Base-by-base conservation (phyloP, 1,140 invertebrate genomes). In the Drosophila tsacasi region DNA sequence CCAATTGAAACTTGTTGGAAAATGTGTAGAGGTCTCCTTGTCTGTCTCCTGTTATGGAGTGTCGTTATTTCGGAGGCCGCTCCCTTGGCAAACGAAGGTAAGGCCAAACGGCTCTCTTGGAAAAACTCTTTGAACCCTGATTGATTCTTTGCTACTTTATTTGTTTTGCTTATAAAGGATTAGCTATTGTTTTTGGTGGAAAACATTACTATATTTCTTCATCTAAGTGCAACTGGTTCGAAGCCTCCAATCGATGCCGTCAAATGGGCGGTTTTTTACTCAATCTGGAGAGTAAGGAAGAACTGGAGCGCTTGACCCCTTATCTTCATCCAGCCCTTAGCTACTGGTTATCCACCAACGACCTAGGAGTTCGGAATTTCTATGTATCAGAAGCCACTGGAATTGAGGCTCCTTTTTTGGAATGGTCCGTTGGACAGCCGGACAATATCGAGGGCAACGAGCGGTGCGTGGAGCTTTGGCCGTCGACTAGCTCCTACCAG, bases 341-440 rank as follows among this genome's bases (percentile, higher is more conserved):
- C 52, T 80, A 80, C 32, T 84, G 79, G 82, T 42, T 72, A 23
- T 73, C 69, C 25, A 37, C 69, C 10, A 76, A 81, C 25, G 83
- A 86, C 27, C 64, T 84, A 5, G 68, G 44, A n/a, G 23, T n/a
- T 3, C 57, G 47, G 7, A 59, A 68, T 42, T 23, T 52, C 25
- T 86, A 80, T 39, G 50, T 27, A 17, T 80, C 77, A 1, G 40
- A 68, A 10, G 64, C 78, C 7, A 81, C 60, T n/a, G 79, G 78
- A n/a, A 19, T 19, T 1, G 23, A 25, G 17, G 71, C 50, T 8
- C 19, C 21, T 5, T 81, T 50, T 23, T n/a, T 81, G 0, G 32
- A 27, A 35, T 81, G 79, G 79, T 64, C 79, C 3, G 42, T 8
- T 9, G 79, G 72, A 9, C 72, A 81, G 27, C 79, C 79, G n/a